Percentiles rank a stretch among this genome's conserved stretches.
These are phyloP conservation scores for Calameuta pallipes DNA, from an alignment of 2,888 invertebrate genomes.

Conservation along the genomic window DNA sequence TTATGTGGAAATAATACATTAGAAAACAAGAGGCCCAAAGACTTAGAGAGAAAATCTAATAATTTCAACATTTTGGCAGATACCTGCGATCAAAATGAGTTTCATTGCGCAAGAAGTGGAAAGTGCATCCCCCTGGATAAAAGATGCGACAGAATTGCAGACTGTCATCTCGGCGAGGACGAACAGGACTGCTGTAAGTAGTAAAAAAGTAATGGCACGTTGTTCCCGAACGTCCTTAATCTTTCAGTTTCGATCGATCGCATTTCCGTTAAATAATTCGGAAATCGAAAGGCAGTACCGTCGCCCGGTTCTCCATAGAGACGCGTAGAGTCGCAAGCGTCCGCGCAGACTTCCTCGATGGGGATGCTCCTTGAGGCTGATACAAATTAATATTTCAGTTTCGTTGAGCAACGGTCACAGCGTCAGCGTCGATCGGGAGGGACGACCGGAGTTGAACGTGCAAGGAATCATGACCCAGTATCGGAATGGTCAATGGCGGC, in stretches of 20 bases:
- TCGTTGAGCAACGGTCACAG: constrained; percentile 75
- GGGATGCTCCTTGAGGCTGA: not conserved
- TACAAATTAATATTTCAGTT: constrained; percentile 67
- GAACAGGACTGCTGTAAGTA: constrained; percentile 82
- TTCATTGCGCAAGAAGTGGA: constrained; percentile 74
- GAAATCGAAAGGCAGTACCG: not conserved
- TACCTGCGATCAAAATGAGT: constrained; percentile 71
- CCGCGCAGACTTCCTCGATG: too few relatives aligned
- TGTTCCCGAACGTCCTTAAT: too few relatives aligned
- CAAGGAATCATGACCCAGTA: constrained; percentile 76
- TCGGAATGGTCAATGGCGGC: constrained; percentile 74
- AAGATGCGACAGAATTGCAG: constrained; percentile 74
- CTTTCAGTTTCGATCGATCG: too few relatives aligned
- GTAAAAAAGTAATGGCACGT: too few relatives aligned
- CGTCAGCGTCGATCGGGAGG: constrained; percentile 72
- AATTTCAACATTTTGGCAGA: constrained; percentile 63
- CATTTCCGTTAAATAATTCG: not conserved
- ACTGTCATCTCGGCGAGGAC: constrained; percentile 80
- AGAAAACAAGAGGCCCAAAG: too few relatives aligned
- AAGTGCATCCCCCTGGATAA: constrained; percentile 72
- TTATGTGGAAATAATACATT: not conserved
- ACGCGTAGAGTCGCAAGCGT: too few relatives aligned
- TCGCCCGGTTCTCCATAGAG: not conserved
- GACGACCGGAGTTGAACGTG: constrained; percentile 71
- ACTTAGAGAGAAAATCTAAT: not conserved